Percentiles rank a stretch among this genome's conserved stretches.
Conservation (phyloP, 2,888 invertebrate species). For the Xanthostigma xanthostigma region DNA sequence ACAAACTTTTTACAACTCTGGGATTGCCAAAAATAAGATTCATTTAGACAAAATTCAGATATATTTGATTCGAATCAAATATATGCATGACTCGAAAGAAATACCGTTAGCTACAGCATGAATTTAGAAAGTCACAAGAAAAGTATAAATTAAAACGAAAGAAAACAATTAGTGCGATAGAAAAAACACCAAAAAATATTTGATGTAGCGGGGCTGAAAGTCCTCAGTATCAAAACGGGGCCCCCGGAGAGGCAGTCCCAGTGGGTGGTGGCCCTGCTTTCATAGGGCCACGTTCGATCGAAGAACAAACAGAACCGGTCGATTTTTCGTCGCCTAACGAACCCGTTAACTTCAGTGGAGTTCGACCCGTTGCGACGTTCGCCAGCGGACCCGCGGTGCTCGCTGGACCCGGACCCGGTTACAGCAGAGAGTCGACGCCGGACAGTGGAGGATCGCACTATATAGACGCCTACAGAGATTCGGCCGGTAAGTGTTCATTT, state of each 20-base stretch:
- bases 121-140: too few relatives aligned
- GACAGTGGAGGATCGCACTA: slow-evolving; percentile 82
- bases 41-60: too few relatives aligned
- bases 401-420: slow-evolving; percentile 48
- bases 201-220: slow-evolving; percentile 34
- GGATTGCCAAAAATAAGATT: too few relatives aligned
- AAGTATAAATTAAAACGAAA: too few relatives aligned
- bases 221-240: slow-evolving; percentile 38
- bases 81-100: too few relatives aligned
- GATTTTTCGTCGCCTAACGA: slow-evolving; percentile 53
- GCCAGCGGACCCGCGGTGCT: slow-evolving; percentile 26
- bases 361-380: slow-evolving; percentile 34
- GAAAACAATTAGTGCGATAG: too few relatives aligned
- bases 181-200: too few relatives aligned
- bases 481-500: slow-evolving; percentile 48
- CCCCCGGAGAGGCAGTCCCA: slow-evolving; percentile 32
- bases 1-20: too few relatives aligned
- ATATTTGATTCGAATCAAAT: too few relatives aligned
- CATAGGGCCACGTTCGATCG: slow-evolving; percentile 38
- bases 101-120: too few relatives aligned
- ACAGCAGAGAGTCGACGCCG: slow-evolving; percentile 78
- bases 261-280: slow-evolving; percentile 35
- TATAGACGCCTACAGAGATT: slow-evolving; percentile 74
- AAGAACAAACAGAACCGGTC: slow-evolving; percentile 55
- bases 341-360: slow-evolving; percentile 45